Base-by-base conservation (phyloP, 2,113 vertebrate species). In the Paradoxurus hermaphroditus region DNA sequence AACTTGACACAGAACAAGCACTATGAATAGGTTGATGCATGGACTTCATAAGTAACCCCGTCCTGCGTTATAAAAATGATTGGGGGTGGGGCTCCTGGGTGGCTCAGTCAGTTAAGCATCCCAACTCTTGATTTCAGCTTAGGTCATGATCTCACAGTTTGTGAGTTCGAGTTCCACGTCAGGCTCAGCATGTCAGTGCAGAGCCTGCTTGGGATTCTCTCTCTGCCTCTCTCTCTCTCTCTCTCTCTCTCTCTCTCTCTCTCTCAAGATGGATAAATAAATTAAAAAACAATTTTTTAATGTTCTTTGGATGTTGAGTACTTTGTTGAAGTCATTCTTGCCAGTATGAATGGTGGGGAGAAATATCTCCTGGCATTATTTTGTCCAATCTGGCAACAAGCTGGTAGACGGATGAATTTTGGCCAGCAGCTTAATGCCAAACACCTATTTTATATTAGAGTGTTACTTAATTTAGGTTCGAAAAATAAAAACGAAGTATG, bases 361-460 rank as follows among this genome's bases (percentile, higher is more conserved):
- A 97, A 98, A 96, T 97, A 59, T 90, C 95, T 97, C 91, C 44
- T 87, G 88, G 0, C 0, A 75, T 98, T 0, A 0, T 23, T 97
- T 97, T 0, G 7, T 93, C 95, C 94, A 85, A 62, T 92, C 97
- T 97, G 97, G 94, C 4, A 4, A 51, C 31, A 75, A 84, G 39
- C 83, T 97, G 1, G 0, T 79, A 81, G 87, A 90, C 56, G 94
- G 97, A 98, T 98, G 92, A 81, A 77, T 97, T 89, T 39, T 97
- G 73, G 41, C 41, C 41, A 46, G 9, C 14, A 31, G 82, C 89
- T 82, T 97, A 97, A 97, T 92, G 91, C 88, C 12, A 39, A 90
- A 96, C 77, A 91, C 44, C 95, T 97, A 65, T 97, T 94, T 98
- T 92, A 82, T 75, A 67, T 41, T 94, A 84, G 78, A 93, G 39